These are phyloP conservation scores for Cryptocheilus praepositus DNA, from an alignment of 2,888 invertebrate genomes.

Conservation along the genomic window DNA sequence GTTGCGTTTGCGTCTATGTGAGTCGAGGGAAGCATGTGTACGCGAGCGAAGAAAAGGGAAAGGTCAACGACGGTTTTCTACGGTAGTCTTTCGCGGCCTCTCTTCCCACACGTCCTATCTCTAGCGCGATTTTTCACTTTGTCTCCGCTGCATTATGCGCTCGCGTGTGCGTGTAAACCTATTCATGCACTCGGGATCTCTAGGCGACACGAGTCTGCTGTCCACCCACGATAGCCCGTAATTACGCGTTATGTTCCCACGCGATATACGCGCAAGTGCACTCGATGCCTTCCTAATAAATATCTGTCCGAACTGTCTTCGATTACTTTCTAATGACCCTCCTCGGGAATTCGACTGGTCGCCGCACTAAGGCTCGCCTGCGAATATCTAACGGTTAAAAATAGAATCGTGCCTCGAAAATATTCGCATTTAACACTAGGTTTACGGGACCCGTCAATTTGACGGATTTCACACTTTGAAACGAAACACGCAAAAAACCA, in stretches of 20 bases:
- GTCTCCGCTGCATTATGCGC: constrained; percentile 11
- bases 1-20: background rate
- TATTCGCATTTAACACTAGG: too few species aligned
- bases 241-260: constrained; percentile 35
- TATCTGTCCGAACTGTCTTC: background rate
- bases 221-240: constrained; percentile 28
- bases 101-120: constrained; percentile 12
- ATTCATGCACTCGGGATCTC: constrained; percentile 33
- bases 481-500: too few species aligned
- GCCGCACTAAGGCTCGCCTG: too few species aligned
- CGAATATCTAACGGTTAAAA: too few species aligned
- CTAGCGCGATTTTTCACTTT: background rate
- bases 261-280: constrained; percentile 11
- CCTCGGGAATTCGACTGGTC: too few species aligned
- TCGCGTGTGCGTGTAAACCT: constrained; percentile 18
- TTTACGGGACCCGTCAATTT: too few species aligned
- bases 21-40: constrained; percentile 7
- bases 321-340: background rate
- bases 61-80: constrained; percentile 28
- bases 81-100: constrained; percentile 18
- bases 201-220: constrained; percentile 30
- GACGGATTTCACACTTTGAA: too few species aligned
- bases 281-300: constrained; percentile 1
- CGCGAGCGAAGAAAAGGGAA: constrained; percentile 19
- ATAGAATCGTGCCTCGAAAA: too few species aligned